Conservation (phyloP, 2,113 vertebrate species). For the Cyphomyrus discorhynchus region DNA sequence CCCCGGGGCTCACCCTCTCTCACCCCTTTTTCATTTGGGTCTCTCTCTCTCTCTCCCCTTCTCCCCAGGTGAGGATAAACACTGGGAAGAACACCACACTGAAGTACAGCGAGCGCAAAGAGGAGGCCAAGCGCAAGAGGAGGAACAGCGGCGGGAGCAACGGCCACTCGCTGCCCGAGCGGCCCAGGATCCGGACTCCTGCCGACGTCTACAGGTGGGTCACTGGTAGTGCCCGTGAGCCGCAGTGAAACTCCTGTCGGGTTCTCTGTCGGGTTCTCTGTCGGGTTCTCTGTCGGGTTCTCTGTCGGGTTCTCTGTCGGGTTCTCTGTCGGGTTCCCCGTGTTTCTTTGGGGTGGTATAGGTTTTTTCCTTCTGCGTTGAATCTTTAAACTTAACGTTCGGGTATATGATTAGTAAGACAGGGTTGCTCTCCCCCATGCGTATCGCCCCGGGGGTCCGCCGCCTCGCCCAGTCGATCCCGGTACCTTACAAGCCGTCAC, state of each 20-base stretch:
- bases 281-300: not conserved
- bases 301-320: not conserved
- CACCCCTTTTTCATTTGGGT: not conserved
- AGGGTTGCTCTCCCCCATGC: not conserved
- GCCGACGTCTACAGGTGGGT: constrained; percentile 85
- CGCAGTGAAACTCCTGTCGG: not conserved
- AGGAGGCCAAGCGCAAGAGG: constrained; percentile 84
- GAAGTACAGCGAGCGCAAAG: constrained; percentile 84
- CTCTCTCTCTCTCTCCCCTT: not conserved
- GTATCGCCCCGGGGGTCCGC: not conserved
- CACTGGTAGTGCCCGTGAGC: not conserved
- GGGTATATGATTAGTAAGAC: not conserved
- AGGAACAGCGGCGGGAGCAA: constrained; percentile 70
- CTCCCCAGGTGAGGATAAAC: constrained; percentile 87
- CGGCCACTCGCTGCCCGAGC: constrained; percentile 53
- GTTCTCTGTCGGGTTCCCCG: not conserved
- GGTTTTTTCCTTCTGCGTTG: not conserved
- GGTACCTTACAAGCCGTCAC: not conserved
- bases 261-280: not conserved
- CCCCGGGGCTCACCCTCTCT: not conserved
- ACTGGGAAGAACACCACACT: constrained; percentile 92
- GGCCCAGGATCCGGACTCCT: constrained; percentile 76
- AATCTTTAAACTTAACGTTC: not conserved
- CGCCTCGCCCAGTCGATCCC: not conserved
- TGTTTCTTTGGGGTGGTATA: not conserved